Base-by-base conservation (phyloP, 2,888 invertebrate species). In the Melinaea marsaeus region DNA sequence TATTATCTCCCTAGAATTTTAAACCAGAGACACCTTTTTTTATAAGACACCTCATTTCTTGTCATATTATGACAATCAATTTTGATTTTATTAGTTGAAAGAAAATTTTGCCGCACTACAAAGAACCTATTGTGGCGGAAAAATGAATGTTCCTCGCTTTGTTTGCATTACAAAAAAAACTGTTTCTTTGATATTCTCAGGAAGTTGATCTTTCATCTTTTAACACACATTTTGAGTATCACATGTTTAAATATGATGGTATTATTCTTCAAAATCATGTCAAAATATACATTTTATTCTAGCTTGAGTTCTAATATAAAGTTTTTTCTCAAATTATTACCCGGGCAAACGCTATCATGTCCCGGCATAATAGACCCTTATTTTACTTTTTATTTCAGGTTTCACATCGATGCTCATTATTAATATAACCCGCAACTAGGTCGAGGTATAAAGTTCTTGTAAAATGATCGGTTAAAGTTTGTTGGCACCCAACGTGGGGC, bases 401-500 rank as follows among this genome's bases (percentile, higher is more conserved):
- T 51, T 42, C 51, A 42, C 56, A 48, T 51, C 56, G 57, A 48
- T 37, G 9, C 32, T 11, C 11, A 57, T 60, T 60, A 42, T 59
- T 58, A 42, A 57, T 62, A 62, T 60, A 59, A 56, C 57, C 58
- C 37, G 47, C 57, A 70, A 64, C 42, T 71, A 58, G 70, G 69
- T 68, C 69, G 62, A 72, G 70, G 69, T 76, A 73, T 74, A 74
- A 68, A 72, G 69, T 74, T 69, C 65, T 73, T 64, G 71, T 68
- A 62, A 68, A 70, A 65, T 62, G 69, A 68, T 66, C 64, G 58
- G 65, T 61, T 60, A 69, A 79, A 79, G 74, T 84, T 82, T 76
- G 72, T 75, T 83, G 84, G 83, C 84, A 76, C 78, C 77, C 77
- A 74, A 70, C 75, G 69, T 71, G 76, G 76, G 72, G 63, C 61